Percentiles rank a stretch among this genome's conserved stretches.
Conservation (phyloP, 2,113 vertebrate species). For the Limanda limanda region DNA sequence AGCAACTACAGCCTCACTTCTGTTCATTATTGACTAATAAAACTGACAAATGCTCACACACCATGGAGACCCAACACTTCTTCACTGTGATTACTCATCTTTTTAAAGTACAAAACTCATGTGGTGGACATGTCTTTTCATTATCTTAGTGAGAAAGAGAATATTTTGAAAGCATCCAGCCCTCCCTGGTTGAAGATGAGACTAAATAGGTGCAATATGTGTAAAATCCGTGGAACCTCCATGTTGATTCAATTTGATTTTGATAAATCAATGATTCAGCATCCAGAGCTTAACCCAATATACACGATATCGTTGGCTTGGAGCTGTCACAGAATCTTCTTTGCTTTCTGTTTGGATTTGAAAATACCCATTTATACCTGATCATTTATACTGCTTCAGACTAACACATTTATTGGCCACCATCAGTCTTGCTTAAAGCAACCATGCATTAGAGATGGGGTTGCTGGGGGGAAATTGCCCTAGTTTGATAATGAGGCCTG, state of each 20-base stretch:
- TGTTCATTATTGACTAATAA: not conserved
- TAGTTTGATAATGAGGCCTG: slow-evolving; percentile 75
- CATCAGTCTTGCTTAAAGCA: slow-evolving; percentile 76
- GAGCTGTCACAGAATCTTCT: slow-evolving; percentile 55
- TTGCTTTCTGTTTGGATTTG: slow-evolving; percentile 61
- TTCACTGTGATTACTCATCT: not conserved
- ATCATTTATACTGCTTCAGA: slow-evolving; percentile 71
- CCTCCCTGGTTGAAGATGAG: not conserved
- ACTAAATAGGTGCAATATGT: not conserved
- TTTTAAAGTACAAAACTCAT: not conserved
- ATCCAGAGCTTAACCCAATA: slow-evolving; percentile 29
- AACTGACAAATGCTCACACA: not conserved
- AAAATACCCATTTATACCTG: slow-evolving; percentile 57
- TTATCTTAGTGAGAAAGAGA: not conserved
- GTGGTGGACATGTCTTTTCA: not conserved
- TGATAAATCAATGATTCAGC: slow-evolving; percentile 55
- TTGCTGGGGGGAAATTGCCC: slow-evolving; percentile 67
- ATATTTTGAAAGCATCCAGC: not conserved
- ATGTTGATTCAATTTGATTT: not conserved
- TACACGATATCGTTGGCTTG: slow-evolving; percentile 43
- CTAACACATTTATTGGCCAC: slow-evolving; percentile 64
- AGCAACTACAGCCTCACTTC: not conserved
- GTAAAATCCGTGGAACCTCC: too few species aligned
- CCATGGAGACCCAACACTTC: not conserved
- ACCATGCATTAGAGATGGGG: slow-evolving; percentile 59